Conservation (phyloP, 2,113 vertebrate species). For the Casuarius casuarius region DNA sequence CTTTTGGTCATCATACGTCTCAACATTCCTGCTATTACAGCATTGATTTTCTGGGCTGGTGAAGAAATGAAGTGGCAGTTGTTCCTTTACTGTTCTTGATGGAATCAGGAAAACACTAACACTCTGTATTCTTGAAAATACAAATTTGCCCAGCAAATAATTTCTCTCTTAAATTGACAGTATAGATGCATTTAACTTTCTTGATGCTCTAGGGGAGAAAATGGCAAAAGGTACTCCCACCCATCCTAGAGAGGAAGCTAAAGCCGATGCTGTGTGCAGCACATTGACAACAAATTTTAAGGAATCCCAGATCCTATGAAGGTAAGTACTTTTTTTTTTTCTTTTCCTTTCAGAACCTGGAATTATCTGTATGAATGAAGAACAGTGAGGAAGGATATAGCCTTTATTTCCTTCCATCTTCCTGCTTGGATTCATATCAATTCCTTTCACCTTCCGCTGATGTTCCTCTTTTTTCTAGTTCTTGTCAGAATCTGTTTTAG, state of each 20-base stretch:
- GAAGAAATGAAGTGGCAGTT: not conserved
- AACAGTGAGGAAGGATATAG: not conserved
- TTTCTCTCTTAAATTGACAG: not conserved
- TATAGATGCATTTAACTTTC: not conserved
- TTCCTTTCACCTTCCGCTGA: not conserved
- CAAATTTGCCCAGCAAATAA: not conserved
- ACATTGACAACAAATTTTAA: not conserved
- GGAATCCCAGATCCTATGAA: not conserved
- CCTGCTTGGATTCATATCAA: not conserved
- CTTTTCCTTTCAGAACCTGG: not conserved
- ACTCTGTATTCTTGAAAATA: not conserved
- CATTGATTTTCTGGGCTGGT: not conserved
- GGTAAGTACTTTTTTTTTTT: not conserved
- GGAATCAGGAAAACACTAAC: not conserved
- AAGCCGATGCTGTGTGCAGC: not conserved
- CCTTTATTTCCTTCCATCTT: not conserved
- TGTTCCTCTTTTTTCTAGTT: not conserved
- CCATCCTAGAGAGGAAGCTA: not conserved
- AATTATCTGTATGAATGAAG: not conserved
- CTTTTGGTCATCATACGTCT: not conserved
- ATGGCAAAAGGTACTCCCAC: not conserved
- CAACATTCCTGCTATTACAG: not conserved
- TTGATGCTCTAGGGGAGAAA: not conserved
- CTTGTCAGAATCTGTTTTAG: not conserved
- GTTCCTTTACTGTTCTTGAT: not conserved